phyloP scores from a whole-genome alignment of 2,888 invertebrate genomes.

The Sacculina carcini region DNA sequence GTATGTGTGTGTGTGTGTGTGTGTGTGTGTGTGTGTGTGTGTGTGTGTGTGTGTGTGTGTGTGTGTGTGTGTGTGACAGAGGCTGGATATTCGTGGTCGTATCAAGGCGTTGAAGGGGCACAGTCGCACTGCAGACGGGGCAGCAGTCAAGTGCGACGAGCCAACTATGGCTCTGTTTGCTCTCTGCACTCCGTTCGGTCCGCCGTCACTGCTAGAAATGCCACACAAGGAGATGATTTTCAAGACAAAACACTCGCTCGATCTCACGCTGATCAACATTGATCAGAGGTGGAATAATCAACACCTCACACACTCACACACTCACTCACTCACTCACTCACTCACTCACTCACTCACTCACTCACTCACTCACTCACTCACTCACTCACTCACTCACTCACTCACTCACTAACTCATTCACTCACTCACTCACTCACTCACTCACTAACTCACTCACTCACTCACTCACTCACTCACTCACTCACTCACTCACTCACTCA shows the following conservation, averaged over 20 bases:
- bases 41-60: constrained; percentile 6
- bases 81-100: constrained; percentile 88
- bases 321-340: not conserved
- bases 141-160: constrained; percentile 77
- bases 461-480: not conserved
- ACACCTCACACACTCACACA: not conserved
- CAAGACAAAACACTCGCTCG: constrained; percentile 96
- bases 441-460: too few species aligned
- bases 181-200: constrained; percentile 95
- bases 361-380: not conserved
- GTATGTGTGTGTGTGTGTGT: not conserved
- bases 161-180: constrained; percentile 86
- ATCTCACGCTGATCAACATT: constrained; percentile 85
- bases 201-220: constrained; percentile 82
- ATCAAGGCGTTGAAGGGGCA: constrained; percentile 90
- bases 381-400: not conserved
- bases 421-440: too few species aligned
- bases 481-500: constrained; percentile 3
- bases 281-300: constrained; percentile 49
- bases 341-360: not conserved
- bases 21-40: not conserved
- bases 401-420: too few species aligned
- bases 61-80: constrained; percentile 36
- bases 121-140: too few species aligned
- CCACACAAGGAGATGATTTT: constrained; percentile 98